Base-by-base conservation (phyloP, 2,797 vertebrate genomes). In the Alexandromys oeconomus region DNA sequence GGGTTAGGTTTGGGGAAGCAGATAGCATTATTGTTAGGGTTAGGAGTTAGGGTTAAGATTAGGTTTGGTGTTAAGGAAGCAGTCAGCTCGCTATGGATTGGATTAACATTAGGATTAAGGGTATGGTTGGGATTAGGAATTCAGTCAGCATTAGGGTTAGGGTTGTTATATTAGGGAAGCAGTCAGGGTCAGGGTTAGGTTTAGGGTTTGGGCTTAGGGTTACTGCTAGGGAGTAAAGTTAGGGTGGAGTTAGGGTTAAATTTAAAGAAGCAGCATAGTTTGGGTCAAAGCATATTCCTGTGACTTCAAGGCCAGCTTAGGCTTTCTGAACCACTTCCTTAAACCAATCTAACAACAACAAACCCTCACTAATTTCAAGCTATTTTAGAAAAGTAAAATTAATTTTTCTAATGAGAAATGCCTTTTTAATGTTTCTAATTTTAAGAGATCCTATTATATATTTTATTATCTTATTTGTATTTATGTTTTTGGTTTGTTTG, bases 391-490 rank as follows among this genome's bases (percentile, higher is more conserved):
- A 65, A 73, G 25, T 84, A 81, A 92, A 89, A 81, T 34, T 81
- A 6, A 88, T 79, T 87, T 94, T 93, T 76, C 61, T 37, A 34
- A 79, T 17, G 17, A 81, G 5, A 25, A 86, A 81, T 86, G 9
- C 57, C 59, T 96, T 95, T 81, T 76, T 14, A 1, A 37, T 78
- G 34, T 67, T 67, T 51, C 78, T 69, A 76, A 89, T 69, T 85
- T 65, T 74, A 91, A 74, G 34, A 88, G 17, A 81, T 59, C 34
- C 23, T 81, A 25, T 81, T 91, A 73, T 11, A 71, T 76, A 46
- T 92, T 94, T 92, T 93, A 5, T 40, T 81, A 59, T 81, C 2
- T 59, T 25, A 34, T 37, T 37, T 59, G 11, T 80, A 34, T 37
- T 57, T 59, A 23, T 59, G 19, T 37, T 79, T n/a, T n/a, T n/a